Conservation (phyloP, 2,797 vertebrate genomes). For the Pteronotus mesoamericanus region DNA sequence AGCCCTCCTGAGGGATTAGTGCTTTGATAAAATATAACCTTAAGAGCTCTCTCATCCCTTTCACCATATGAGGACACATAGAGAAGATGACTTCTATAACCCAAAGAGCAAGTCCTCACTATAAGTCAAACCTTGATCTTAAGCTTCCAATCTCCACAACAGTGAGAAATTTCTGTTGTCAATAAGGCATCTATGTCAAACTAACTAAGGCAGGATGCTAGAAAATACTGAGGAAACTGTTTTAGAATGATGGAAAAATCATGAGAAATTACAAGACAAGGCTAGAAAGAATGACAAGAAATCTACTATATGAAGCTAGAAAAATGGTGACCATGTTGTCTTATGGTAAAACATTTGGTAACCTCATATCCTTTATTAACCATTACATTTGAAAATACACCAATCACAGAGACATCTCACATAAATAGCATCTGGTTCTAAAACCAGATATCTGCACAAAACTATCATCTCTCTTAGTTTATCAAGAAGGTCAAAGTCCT, state of each 20-base stretch:
- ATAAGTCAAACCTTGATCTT: not conserved
- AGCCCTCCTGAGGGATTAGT: not conserved
- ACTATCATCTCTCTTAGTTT: not conserved
- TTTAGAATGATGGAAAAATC: not conserved
- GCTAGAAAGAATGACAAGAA: not conserved
- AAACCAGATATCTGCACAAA: not conserved
- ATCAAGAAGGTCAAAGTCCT: not conserved
- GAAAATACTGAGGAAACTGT: not conserved
- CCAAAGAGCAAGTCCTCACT: not conserved
- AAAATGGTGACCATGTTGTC: not conserved
- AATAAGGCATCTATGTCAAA: not conserved
- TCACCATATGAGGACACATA: not conserved
- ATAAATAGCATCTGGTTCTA: not conserved
- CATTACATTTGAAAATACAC: not conserved
- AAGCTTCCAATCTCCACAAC: not conserved
- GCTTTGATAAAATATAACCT: not conserved
- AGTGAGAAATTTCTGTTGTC: not conserved
- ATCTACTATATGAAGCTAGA: not conserved
- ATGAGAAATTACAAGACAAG: not conserved
- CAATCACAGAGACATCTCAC: not conserved
- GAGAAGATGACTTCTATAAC: not conserved
- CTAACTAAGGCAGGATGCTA: not conserved
- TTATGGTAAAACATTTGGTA: not conserved
- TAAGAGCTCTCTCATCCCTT: not conserved
- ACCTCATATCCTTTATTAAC: not conserved